These are phyloP conservation scores for Callithrix jacchus DNA, from an alignment of 2,113 vertebrate genomes.

Conservation along the genomic window DNA sequence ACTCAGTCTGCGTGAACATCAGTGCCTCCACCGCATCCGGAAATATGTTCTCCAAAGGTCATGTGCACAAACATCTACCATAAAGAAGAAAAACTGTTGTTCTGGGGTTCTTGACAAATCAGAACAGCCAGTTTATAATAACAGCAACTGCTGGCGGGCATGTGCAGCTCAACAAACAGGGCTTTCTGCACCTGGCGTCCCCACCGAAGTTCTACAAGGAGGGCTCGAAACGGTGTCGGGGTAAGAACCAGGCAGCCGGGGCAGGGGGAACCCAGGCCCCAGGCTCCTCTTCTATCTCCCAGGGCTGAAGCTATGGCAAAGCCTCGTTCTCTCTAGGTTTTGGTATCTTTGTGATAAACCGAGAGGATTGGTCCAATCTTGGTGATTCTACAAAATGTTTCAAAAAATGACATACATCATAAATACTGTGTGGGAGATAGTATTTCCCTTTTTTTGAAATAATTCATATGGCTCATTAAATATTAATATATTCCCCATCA, in stretches of 20 bases:
- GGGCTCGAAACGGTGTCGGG: too few relatives aligned
- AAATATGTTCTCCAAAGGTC: constrained; percentile 70
- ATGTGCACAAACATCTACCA: constrained; percentile 55
- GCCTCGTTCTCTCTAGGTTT: neutral
- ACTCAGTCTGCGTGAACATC: constrained; percentile 45
- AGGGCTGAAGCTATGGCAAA: neutral
- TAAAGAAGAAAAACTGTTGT: constrained; percentile 74
- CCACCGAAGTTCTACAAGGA: neutral
- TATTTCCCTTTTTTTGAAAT: neutral
- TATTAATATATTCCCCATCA: neutral
- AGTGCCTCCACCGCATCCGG: constrained; percentile 41
- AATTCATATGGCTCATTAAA: constrained; percentile 33
- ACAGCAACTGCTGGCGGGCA: constrained; percentile 53
- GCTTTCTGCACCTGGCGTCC: constrained; percentile 59
- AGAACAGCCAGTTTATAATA: constrained; percentile 38
- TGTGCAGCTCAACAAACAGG: neutral
- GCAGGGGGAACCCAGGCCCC: neutral
- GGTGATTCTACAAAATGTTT: neutral
- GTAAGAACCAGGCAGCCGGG: neutral
- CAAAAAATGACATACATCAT: neutral
- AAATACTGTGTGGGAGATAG: neutral
- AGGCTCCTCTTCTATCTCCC: neutral
- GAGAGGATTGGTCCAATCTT: neutral
- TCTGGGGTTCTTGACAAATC: constrained; percentile 49
- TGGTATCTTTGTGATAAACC: neutral